Conservation (phyloP, 2,797 vertebrate species). For the Crotalus adamanteus region DNA sequence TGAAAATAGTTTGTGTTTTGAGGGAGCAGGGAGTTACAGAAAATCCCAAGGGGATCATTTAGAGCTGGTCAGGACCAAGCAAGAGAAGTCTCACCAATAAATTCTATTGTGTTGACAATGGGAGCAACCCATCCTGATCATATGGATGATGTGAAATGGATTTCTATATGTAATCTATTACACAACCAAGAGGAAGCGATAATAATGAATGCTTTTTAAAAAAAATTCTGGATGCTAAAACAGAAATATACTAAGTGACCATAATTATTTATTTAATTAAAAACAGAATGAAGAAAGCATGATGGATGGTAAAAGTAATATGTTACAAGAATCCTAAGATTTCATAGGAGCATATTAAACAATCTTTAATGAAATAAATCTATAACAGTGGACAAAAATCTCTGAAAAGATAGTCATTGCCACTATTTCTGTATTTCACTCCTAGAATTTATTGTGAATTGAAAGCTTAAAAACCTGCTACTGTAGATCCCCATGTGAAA, state of each 20-base stretch:
- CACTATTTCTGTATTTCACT: not conserved
- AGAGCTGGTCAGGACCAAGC: not conserved
- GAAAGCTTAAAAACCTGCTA: not conserved
- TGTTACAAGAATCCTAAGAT: not conserved
- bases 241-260: slow-evolving; percentile 33
- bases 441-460: not conserved
- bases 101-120: not conserved
- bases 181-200: slow-evolving; percentile 44
- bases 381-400: not conserved
- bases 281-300: slow-evolving; percentile 35
- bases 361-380: not conserved
- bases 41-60: not conserved
- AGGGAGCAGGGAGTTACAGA: not conserved
- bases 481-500: not conserved
- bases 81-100: not conserved
- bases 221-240: slow-evolving; percentile 7
- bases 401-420: not conserved
- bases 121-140: not conserved
- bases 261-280: slow-evolving; percentile 32
- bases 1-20: not conserved
- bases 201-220: slow-evolving; percentile 23
- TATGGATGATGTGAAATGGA: slow-evolving; percentile 40
- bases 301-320: not conserved
- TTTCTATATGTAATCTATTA: slow-evolving; percentile 34
- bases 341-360: not conserved